These are phyloP conservation scores for Crossaster papposus DNA, from an alignment of 53 echinoderm and acorn worm species.

Conservation along the genomic window DNA sequence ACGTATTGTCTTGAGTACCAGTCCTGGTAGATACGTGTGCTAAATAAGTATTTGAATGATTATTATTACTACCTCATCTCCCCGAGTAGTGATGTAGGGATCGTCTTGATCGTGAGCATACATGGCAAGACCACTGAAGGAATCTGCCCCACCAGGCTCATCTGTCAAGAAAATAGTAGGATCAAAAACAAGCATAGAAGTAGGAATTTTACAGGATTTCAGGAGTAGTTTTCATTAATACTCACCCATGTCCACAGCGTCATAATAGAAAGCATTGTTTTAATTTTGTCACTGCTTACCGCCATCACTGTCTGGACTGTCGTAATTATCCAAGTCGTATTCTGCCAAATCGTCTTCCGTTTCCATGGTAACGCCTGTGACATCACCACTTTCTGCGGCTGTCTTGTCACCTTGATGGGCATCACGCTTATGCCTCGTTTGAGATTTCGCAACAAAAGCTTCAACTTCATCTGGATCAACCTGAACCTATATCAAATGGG, in stretches of 20 bases:
- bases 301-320: slow-evolving; percentile 57
- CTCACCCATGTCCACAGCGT: too few species aligned
- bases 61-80: slow-evolving; percentile 75
- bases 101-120: slow-evolving; percentile 82
- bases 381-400: slow-evolving; percentile 25
- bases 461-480: slow-evolving; percentile 44
- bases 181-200: background rate
- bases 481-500: slow-evolving; percentile 16
- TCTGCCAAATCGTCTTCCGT: slow-evolving; percentile 80
- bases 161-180: background rate
- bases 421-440: background rate
- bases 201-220: too few species aligned
- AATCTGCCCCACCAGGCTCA: slow-evolving; percentile 38
- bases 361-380: slow-evolving; percentile 43
- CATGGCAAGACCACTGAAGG: slow-evolving; percentile 65
- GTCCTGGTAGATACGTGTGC: too few species aligned
- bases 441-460: slow-evolving; percentile 6
- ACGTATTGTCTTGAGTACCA: too few species aligned
- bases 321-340: slow-evolving; percentile 78
- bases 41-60: too few species aligned
- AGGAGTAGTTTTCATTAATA: too few species aligned
- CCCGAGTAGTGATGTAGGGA: slow-evolving; percentile 87
- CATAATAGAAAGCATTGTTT: too few species aligned
- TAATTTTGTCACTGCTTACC: slow-evolving; percentile 1
- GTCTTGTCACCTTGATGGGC: background rate